phyloP scores from a whole-genome alignment of 2,113 vertebrate species.

The Ptilonorhynchus violaceus region DNA sequence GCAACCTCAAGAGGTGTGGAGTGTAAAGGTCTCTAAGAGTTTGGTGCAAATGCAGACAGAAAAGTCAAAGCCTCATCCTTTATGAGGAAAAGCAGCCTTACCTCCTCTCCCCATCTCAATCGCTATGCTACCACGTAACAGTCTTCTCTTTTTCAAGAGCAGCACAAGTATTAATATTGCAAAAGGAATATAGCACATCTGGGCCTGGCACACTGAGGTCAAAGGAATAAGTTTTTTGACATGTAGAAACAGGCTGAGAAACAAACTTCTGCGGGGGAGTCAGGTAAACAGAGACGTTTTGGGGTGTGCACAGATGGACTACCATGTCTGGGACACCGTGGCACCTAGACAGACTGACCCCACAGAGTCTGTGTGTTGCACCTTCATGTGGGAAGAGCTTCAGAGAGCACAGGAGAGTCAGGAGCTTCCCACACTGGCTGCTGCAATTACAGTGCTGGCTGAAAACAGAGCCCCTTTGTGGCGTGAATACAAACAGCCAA shows the following conservation, averaged over 20 bases:
- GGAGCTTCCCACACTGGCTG: not conserved
- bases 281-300: not conserved
- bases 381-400: not conserved
- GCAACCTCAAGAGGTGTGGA: not conserved
- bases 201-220: not conserved
- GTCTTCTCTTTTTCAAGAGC: not conserved
- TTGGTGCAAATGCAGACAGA: not conserved
- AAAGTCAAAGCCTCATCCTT: not conserved
- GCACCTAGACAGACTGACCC: not conserved
- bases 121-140: not conserved
- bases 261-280: fast-evolving
- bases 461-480: not conserved
- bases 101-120: not conserved
- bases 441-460: not conserved
- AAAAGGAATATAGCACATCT: not conserved
- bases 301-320: not conserved
- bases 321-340: not conserved
- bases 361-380: not conserved
- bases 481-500: not conserved
- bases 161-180: not conserved
- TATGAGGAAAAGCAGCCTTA: not conserved
- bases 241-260: not conserved
- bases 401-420: not conserved
- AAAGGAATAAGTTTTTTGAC: not conserved
- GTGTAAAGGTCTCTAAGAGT: not conserved